Evolutionary conservation across 2,888 invertebrate species (phyloP).

Genomic region (Melinaea marsaeus): DNA sequence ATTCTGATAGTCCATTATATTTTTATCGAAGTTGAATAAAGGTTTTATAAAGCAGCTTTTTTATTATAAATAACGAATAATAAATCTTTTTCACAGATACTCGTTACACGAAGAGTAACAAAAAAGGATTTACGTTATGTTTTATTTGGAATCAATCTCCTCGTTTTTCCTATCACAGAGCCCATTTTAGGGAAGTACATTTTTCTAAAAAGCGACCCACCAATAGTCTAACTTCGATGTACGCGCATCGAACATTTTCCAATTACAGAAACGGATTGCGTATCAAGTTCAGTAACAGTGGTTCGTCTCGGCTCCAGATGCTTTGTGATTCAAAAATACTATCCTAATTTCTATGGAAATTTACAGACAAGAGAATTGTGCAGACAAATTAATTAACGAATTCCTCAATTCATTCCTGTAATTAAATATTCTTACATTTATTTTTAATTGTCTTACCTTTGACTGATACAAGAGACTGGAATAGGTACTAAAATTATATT

Average conservation of each 20-base stretch:
- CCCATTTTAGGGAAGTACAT: constrained; percentile 3
- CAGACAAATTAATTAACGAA: constrained; percentile 3
- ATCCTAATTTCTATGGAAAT: neutral
- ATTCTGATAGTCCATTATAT: neutral
- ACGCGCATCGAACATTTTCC: constrained; percentile 2
- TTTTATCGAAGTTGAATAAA: too few species aligned
- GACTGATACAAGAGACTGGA: too few species aligned
- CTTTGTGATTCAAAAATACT: constrained; percentile 5
- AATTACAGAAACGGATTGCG: constrained; percentile 7
- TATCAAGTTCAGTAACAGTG: constrained; percentile 2
- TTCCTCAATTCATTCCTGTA: neutral
- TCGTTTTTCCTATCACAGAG: neutral
- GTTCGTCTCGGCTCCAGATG: neutral
- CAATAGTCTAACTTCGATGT: constrained; percentile 1
- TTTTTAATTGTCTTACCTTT: too few species aligned
- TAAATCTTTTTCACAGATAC: too few species aligned
- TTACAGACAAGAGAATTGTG: neutral
- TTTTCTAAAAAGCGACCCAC: constrained; percentile 4
- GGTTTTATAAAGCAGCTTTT: too few species aligned
- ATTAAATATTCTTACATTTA: neutral
- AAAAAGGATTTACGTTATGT: too few species aligned
- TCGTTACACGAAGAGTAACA: too few species aligned
- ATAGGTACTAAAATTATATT: too few species aligned
- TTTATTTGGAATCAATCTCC: neutral
- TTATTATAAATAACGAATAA: too few species aligned